Conservation (phyloP, 2,888 invertebrate species). For the Eretmocerus hayati region DNA sequence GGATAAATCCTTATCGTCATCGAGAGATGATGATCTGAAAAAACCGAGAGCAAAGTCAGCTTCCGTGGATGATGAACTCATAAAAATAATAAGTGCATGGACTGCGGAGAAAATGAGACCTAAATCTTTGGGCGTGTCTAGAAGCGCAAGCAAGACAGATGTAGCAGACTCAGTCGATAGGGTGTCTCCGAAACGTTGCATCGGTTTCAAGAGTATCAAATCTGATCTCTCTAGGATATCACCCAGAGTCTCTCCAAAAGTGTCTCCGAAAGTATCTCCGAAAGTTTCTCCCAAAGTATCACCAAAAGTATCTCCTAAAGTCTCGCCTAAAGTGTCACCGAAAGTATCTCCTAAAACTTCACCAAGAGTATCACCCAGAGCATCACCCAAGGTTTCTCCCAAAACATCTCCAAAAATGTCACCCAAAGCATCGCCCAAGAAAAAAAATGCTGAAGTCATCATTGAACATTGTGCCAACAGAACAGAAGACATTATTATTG, state of each 20-base stretch:
- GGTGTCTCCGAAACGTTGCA: slow-evolving; percentile 38
- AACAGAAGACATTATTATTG: slow-evolving; percentile 10
- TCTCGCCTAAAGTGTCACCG: slow-evolving; percentile 24
- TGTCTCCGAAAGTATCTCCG: slow-evolving; percentile 30
- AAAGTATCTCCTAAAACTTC: slow-evolving; percentile 29
- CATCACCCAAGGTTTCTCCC: slow-evolving; percentile 24
- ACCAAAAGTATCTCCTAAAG: slow-evolving; percentile 28
- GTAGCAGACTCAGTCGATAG: slow-evolving; percentile 39
- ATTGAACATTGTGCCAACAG: neutral
- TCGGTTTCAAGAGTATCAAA: slow-evolving; percentile 46
- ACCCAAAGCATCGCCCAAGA: slow-evolving; percentile 45
- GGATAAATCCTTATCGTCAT: slow-evolving; percentile 35
- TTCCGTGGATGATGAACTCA: slow-evolving; percentile 42
- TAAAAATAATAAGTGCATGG: slow-evolving; percentile 30
- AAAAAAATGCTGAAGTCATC: slow-evolving; percentile 4
- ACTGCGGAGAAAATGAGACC: slow-evolving; percentile 39
- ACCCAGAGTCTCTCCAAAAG: slow-evolving; percentile 32
- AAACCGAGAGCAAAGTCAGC: slow-evolving; percentile 39
- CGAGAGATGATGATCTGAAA: slow-evolving; percentile 36
- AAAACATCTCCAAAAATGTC: slow-evolving; percentile 27
- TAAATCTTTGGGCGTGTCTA: slow-evolving; percentile 43
- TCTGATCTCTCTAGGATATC: slow-evolving; percentile 22
- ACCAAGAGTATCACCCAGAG: slow-evolving; percentile 44
- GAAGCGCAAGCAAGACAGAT: slow-evolving; percentile 42
- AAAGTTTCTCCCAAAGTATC: slow-evolving; percentile 21